These are phyloP conservation scores for Heliconius himera DNA, from an alignment of 1,140 invertebrate species.

Conservation along the genomic window DNA sequence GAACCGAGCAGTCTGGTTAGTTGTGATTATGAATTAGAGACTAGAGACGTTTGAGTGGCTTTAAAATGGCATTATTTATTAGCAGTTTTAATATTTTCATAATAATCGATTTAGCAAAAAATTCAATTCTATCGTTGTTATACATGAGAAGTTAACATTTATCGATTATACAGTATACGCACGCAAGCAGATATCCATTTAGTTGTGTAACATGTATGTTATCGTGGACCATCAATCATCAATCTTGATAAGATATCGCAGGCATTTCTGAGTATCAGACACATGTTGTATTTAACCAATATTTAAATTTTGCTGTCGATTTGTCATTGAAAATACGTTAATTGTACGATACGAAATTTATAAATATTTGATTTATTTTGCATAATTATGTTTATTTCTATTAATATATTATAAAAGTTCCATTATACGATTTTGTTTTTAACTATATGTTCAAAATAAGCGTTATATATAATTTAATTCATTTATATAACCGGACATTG, in stretches of 20 bases:
- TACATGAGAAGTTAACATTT: neutral
- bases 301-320: neutral
- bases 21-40: too few relatives aligned
- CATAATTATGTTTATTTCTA: neutral
- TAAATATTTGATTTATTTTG: too few relatives aligned
- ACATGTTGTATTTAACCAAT: neutral
- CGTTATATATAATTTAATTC: too few relatives aligned
- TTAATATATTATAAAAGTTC: neutral
- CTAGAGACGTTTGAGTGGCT: too few relatives aligned
- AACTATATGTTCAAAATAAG: neutral
- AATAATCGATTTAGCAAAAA: too few relatives aligned
- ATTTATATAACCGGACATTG: too few relatives aligned
- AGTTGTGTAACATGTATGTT: neutral
- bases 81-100: too few relatives aligned
- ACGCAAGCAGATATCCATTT: neutral
- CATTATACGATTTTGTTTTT: neutral
- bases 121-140: too few relatives aligned
- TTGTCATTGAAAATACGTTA: too few relatives aligned
- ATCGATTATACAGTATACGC: neutral
- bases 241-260: conserved; percentile 3
- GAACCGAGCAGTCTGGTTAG: too few relatives aligned
- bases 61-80: too few relatives aligned
- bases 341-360: too few relatives aligned
- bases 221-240: neutral
- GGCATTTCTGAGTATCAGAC: neutral